Conservation (phyloP, 37 sponge, comb jelly and placozoan genomes). For the Axinella damicornis region DNA sequence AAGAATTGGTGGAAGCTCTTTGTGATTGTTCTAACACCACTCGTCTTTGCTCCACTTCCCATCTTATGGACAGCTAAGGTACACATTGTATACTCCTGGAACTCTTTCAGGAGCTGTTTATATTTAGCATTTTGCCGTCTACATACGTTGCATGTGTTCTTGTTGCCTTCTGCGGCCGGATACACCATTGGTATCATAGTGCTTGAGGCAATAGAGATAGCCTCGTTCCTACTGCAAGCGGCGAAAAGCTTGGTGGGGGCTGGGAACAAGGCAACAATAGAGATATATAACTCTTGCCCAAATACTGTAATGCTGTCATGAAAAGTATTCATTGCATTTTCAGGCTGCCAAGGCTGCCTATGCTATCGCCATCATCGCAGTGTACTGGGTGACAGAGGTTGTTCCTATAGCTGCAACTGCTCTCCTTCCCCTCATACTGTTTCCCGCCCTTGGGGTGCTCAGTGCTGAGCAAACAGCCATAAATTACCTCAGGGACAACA, state of each 20-base stretch:
- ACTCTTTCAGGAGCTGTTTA: no score
- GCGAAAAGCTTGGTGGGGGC: no score
- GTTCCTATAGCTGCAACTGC: slow-evolving; percentile 87
- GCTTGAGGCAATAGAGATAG: no score
- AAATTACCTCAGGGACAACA: slow-evolving; percentile 87
- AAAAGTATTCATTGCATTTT: no score
- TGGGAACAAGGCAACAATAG: no score
- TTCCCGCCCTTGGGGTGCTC: slow-evolving; percentile 87
- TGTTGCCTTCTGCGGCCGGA: no score
- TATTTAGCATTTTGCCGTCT: no score
- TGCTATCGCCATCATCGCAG: slow-evolving; percentile 79
- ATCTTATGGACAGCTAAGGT: background rate
- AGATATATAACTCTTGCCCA: no score
- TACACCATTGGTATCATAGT: background rate
- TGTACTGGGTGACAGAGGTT: slow-evolving; percentile 91
- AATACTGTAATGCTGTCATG: no score
- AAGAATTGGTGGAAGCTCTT: slow-evolving; percentile 72
- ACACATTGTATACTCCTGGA: no score
- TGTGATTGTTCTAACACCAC: slow-evolving; percentile 64
- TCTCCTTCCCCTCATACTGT: slow-evolving; percentile 91
- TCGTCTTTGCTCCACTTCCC: slow-evolving; percentile 52
- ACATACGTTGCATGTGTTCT: no score
- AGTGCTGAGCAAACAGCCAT: slow-evolving; percentile 54
- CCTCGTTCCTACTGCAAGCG: no score
- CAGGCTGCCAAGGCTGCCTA: slow-evolving; percentile 81